phyloP scores from a whole-genome alignment of 1,140 invertebrate species.

The Oreohelix idahoensis region DNA sequence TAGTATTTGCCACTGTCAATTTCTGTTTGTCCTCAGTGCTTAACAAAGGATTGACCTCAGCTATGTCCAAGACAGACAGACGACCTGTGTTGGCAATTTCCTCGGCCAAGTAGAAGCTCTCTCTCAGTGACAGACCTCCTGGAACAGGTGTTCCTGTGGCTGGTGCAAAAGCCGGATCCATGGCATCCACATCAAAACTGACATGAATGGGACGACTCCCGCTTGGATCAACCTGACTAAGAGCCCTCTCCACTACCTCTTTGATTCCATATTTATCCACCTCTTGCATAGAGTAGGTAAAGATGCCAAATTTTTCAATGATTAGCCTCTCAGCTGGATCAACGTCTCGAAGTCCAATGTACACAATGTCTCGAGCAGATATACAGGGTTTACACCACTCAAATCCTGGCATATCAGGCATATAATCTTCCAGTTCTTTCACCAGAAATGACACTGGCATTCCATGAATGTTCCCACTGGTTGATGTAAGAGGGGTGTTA shows the following conservation, averaged over 20 bases:
- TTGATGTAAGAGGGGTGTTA: constrained; percentile 87
- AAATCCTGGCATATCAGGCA: constrained; percentile 82
- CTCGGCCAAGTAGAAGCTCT: constrained; percentile 88
- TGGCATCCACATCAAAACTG: constrained; percentile 92
- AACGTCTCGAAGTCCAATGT: constrained; percentile 90
- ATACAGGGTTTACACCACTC: constrained; percentile 86
- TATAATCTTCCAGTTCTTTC: constrained; percentile 83
- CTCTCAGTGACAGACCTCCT: constrained; percentile 88
- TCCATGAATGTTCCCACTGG: constrained; percentile 90
- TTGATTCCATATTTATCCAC: constrained; percentile 85
- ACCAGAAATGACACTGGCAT: constrained; percentile 90
- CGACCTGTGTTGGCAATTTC: constrained; percentile 82
- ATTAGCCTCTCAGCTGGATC: constrained; percentile 83
- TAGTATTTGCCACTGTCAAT: constrained; percentile 52
- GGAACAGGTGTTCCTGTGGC: constrained; percentile 89
- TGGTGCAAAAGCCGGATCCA: constrained; percentile 88
- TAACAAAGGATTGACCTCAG: constrained; percentile 87
- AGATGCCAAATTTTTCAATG: constrained; percentile 70
- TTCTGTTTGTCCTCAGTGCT: constrained; percentile 51
- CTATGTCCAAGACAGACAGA: constrained; percentile 87
- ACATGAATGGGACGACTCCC: constrained; percentile 85
- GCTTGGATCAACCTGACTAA: constrained; percentile 70
- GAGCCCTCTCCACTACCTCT: constrained; percentile 79
- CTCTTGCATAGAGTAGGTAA: constrained; percentile 82
- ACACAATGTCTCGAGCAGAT: constrained; percentile 86